Percentiles rank a stretch among this genome's conserved stretches.
These are phyloP conservation scores for Chironomus striatipennis DNA, from an alignment of 1,140 invertebrate genomes.

Conservation along the genomic window DNA sequence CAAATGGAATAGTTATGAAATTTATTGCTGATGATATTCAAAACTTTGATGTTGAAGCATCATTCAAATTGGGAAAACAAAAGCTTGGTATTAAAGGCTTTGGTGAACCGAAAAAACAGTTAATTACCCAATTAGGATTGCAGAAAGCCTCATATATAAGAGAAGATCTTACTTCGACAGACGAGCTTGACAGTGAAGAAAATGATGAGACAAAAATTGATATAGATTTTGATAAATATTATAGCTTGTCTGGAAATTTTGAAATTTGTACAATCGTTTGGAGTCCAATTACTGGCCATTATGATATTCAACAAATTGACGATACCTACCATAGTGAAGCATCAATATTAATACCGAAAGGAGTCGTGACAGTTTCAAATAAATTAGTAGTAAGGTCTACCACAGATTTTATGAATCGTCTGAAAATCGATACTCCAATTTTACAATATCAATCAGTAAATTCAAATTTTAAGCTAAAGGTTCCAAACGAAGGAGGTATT, in stretches of 20 bases:
- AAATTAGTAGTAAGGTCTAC: slow-evolving; percentile 9
- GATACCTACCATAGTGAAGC: slow-evolving; percentile 42
- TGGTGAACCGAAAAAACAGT: slow-evolving; percentile 44
- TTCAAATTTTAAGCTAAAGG: neutral
- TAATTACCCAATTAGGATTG: slow-evolving; percentile 35
- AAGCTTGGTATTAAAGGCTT: slow-evolving; percentile 48
- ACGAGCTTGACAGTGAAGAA: slow-evolving; percentile 30
- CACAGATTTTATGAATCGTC: neutral
- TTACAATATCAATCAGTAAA: neutral
- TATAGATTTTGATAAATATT: slow-evolving; percentile 32
- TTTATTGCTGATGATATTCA: slow-evolving; percentile 49
- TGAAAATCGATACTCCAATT: neutral
- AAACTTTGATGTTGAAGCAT: slow-evolving; percentile 55
- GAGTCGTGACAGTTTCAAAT: neutral
- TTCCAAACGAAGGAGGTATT: neutral
- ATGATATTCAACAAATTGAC: slow-evolving; percentile 50
- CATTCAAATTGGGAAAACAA: slow-evolving; percentile 54
- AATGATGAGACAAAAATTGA: slow-evolving; percentile 31
- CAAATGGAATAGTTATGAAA: slow-evolving; percentile 63
- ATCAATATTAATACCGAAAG: neutral
- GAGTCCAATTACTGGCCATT: slow-evolving; percentile 48
- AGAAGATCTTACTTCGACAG: slow-evolving; percentile 29
- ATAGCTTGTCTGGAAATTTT: slow-evolving; percentile 49
- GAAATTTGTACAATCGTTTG: slow-evolving; percentile 55
- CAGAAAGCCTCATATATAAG: slow-evolving; percentile 28